These are phyloP conservation scores for Archips crataeganus DNA, from an alignment of 2,888 invertebrate genomes.

Conservation along the genomic window DNA sequence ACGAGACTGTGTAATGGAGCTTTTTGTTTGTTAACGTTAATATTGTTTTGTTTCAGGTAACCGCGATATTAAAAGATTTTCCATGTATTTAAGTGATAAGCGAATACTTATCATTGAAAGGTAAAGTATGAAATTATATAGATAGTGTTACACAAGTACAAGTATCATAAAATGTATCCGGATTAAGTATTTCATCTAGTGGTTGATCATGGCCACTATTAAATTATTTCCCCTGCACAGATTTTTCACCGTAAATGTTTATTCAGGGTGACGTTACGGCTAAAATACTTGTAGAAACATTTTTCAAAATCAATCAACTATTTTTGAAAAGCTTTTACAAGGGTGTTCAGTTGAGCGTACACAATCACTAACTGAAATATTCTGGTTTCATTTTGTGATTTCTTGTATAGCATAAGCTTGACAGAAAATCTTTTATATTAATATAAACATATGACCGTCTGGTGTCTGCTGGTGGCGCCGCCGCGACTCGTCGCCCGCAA, in stretches of 20 bases:
- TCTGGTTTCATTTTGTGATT: not conserved
- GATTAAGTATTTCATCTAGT: too few relatives aligned
- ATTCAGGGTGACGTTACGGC: too few relatives aligned
- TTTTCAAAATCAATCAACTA: too few relatives aligned
- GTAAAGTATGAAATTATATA: not conserved
- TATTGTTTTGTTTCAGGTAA: conserved; percentile 40
- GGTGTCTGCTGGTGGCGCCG: not conserved
- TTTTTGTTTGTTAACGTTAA: conserved; percentile 25
- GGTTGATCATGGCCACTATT: too few relatives aligned
- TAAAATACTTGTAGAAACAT: too few relatives aligned
- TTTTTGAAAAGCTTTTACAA: too few relatives aligned
- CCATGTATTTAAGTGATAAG: not conserved
- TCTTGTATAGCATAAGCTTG: not conserved
- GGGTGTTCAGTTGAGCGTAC: too few relatives aligned
- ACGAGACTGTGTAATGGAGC: conserved; percentile 13
- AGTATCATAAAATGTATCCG: too few relatives aligned
- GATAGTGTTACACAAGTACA: too few relatives aligned
- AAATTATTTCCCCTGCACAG: too few relatives aligned
- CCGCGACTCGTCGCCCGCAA: conserved; percentile 17
- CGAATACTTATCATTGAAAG: not conserved
- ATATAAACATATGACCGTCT: not conserved
- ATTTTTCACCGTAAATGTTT: too few relatives aligned
- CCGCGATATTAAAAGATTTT: not conserved
- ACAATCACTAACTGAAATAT: too few relatives aligned
- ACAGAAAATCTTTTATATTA: not conserved